These are phyloP conservation scores for Typhlomys cinereus DNA, from an alignment of 2,113 vertebrate species.

Conservation along the genomic window DNA sequence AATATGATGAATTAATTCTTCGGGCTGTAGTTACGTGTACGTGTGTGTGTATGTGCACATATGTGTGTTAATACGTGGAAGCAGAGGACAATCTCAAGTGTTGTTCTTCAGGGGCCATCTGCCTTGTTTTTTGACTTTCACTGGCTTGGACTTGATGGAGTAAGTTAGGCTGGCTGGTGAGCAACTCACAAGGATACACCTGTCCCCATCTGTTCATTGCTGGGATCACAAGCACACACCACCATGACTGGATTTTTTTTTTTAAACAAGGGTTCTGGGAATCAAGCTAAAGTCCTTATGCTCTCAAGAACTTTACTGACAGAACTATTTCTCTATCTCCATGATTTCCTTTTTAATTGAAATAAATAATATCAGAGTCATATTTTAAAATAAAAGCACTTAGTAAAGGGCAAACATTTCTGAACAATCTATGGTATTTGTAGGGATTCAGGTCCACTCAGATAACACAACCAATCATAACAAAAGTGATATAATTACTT, in stretches of 20 bases:
- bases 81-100: too few species aligned
- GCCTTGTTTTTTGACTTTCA: not conserved
- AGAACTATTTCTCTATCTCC: not conserved
- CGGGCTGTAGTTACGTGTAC: too few species aligned
- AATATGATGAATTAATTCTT: not conserved
- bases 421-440: not conserved
- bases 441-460: not conserved
- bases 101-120: too few species aligned
- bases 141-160: too few species aligned
- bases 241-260: not conserved
- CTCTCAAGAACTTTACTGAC: not conserved
- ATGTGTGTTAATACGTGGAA: too few species aligned
- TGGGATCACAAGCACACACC: not conserved
- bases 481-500: slow-evolving; percentile 25
- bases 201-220: not conserved
- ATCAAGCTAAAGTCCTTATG: not conserved
- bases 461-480: not conserved
- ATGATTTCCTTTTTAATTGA: slow-evolving; percentile 32
- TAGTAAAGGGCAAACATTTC: slow-evolving; percentile 23
- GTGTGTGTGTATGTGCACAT: too few species aligned
- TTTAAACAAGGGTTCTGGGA: not conserved
- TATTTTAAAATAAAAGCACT: slow-evolving; percentile 41
- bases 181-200: not conserved
- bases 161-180: not conserved
- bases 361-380: not conserved